Evolutionary conservation across 2,888 invertebrate genomes (phyloP).

Genomic region (Aradus depressus): DNA sequence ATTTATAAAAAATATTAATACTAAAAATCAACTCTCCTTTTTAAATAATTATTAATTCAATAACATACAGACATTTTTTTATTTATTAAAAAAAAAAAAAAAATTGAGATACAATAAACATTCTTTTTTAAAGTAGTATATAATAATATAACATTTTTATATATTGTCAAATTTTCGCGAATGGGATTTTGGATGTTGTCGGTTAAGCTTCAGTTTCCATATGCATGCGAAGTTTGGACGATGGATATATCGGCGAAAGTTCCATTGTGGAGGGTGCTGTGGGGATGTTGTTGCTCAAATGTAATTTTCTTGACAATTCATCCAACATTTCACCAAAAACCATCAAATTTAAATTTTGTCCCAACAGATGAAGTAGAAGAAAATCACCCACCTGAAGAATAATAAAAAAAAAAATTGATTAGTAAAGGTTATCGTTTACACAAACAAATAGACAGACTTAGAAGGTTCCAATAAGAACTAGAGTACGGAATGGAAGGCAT

Average conservation of each 20-base stretch:
- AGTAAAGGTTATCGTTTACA: neutral
- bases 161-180: no score
- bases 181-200: neutral
- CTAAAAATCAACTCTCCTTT: no score
- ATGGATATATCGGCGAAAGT: conserved; percentile 73
- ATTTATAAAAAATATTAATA: no score
- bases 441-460: no score
- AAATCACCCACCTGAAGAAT: conserved; percentile 69
- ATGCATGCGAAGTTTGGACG: conserved; percentile 42
- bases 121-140: no score
- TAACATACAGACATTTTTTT: no score
- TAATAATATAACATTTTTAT: no score
- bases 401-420: neutral
- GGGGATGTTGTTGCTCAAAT: conserved; percentile 59
- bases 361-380: conserved; percentile 66
- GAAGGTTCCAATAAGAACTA: no score
- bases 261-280: conserved; percentile 79
- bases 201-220: conserved; percentile 74
- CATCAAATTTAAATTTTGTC: conserved; percentile 75
- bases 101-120: no score
- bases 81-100: no score
- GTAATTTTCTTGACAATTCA: conserved; percentile 58
- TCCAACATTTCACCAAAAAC: conserved; percentile 69
- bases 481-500: no score
- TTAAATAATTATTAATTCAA: no score